Evolutionary conservation across 1,140 invertebrate species (phyloP), one percentile per base, ranked within the genome.

Genomic region (Neodiprion lecontei): DNA sequence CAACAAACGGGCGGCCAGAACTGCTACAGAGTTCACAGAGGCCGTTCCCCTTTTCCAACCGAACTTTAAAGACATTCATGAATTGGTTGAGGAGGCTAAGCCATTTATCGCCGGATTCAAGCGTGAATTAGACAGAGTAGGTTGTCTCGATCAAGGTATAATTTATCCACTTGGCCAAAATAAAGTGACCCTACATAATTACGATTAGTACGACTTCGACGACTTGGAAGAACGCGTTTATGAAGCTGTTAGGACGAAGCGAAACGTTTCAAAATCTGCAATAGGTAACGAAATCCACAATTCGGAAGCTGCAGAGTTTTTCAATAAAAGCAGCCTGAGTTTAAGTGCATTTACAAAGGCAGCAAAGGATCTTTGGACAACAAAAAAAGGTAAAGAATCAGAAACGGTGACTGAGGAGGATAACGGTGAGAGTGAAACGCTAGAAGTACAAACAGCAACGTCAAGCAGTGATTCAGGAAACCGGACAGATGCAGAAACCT

Each of bases 71-170:
- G 17, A 69, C 67, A 79, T 81, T 49, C 75, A 71, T 10, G 74
- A 78, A 68, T 61, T 77, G 9, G 69, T 73, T 2, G 40, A 76
- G 53, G 76, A 83, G 66, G 69, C 77, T 14, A 48, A 74, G 73
- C 79, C 82, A 48, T 81, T 80, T 76, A 70, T 83, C 69, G 79
- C 81, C 71, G 83, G 82, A 14, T 85, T 83, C 72, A 81, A 81
- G 67, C 67, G 78, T 50, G 67, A 82, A 69, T 74, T 85, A 12
- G 74, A 83, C 67, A 76, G 82, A 70, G 78, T 83, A 61, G 5
- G 28, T 40, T 40, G 2, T 40, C 5, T 40, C 1, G 28, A 40
- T 40, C 28, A 40, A 40, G 1, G 28, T 40, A 40, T 5, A 40
- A 40, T 40, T 40, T 40, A 40, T 40, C 28, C 5, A 40, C 28